Percentiles rank a stretch among this genome's conserved stretches.
Evolutionary conservation across 1,140 invertebrate species (phyloP).

Genomic region (Thaumetopoea pityocampa): DNA sequence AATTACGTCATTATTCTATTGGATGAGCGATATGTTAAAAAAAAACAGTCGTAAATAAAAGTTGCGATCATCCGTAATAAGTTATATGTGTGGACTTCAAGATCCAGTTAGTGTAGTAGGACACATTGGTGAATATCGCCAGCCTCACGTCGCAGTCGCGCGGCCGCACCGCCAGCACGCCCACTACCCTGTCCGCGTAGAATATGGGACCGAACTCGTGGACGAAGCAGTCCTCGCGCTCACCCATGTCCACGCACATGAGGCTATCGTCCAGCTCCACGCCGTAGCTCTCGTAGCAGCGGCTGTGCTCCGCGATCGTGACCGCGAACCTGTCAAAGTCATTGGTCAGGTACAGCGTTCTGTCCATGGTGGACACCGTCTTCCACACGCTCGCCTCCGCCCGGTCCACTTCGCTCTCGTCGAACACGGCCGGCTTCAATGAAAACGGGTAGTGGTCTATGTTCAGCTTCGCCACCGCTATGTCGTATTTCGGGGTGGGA

Average conservation of each 20-base stretch:
- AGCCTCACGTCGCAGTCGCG: slow-evolving; percentile 49
- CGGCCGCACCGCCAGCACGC: slow-evolving; percentile 42
- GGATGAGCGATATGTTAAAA: no score
- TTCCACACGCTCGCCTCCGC: slow-evolving; percentile 54
- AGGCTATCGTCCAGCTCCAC: slow-evolving; percentile 35
- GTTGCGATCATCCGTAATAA: slow-evolving; percentile 28
- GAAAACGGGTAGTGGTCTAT: slow-evolving; percentile 27
- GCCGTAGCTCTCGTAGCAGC: slow-evolving; percentile 44
- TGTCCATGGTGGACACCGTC: slow-evolving; percentile 55
- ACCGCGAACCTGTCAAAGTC: slow-evolving; percentile 43
- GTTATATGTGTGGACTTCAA: slow-evolving; percentile 44
- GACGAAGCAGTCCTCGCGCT: slow-evolving; percentile 48
- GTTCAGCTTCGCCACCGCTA: slow-evolving; percentile 55
- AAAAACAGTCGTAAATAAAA: slow-evolving; percentile 1
- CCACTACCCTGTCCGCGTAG: slow-evolving; percentile 41
- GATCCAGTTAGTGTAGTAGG: slow-evolving; percentile 54
- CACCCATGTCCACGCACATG: slow-evolving; percentile 47
- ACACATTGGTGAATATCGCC: slow-evolving; percentile 60
- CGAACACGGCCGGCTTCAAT: slow-evolving; percentile 34
- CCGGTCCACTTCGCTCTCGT: slow-evolving; percentile 15
- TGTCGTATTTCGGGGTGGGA: slow-evolving; percentile 35
- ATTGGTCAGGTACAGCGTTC: slow-evolving; percentile 52
- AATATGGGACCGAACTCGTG: slow-evolving; percentile 61
- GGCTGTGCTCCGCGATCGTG: slow-evolving; percentile 14
- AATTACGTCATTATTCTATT: no score